Evolutionary conservation across 2,113 vertebrate genomes (phyloP), one percentile per base, ranked within the genome.

Genomic region (Salvator merianae): DNA sequence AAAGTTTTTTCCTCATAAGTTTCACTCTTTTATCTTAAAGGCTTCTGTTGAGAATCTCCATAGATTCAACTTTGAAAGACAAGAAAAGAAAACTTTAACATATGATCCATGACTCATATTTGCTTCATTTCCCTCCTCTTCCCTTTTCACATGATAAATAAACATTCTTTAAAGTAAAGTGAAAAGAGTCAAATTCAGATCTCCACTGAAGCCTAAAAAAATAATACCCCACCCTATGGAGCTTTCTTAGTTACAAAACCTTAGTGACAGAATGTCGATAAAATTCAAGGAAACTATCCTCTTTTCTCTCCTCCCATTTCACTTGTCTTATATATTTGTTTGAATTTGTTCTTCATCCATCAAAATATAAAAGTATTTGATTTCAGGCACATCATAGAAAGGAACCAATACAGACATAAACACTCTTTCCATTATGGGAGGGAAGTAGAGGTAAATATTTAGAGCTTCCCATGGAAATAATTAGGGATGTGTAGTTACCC

Each of bases 1-100:
- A 75, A 86, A 86, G 59, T 75, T 86, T 81, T 75, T 86, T 86
- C 74, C 63, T 81, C 43, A 18, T 34, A 86, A 81, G 62, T 86
- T 86, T 53, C 22, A n/a, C 4, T 75, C 20, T 73, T 59, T 75
- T 86, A 70, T 75, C 72, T 85, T 86, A 86, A 80, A 86, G 72
- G 26, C 14, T 7, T 80, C 71, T 28, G 12, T 55, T 86, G 68
- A 36, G 14, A 75, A 81, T 81, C 70, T 81, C 78, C 50, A 22
- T 59, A 36, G 77, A 80, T 68, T 75, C 43, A 55, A 53, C 78
- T 86, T 75, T 75, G n/a, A 53, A 75, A 86, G 62, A 79, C 43
- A 68, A 43, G 66, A 84, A 73, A 2, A 4, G 10, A 22, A 68
- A 86, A 75, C 43, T 75, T 72, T 65, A 73, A 47, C 24, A 73